Evolutionary conservation across 2,113 vertebrate species (phyloP).

Genomic region (Ramphastos sulfuratus): DNA sequence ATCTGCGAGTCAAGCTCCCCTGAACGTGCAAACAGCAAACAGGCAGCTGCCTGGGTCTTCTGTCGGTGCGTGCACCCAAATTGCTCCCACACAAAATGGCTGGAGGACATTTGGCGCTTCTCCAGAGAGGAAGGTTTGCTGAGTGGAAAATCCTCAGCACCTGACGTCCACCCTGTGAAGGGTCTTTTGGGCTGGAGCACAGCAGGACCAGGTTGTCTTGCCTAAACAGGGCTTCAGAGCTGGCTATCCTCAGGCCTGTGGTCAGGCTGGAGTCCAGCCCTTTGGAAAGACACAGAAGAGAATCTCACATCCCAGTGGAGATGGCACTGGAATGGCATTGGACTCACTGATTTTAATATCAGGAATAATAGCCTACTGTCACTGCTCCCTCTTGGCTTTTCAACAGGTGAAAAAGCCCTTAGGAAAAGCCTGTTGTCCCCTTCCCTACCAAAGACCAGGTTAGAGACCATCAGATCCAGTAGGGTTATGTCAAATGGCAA

Average conservation of each 20-base stretch:
- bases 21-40: fast-evolving
- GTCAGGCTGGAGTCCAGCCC: neutral
- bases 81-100: neutral
- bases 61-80: fast-evolving
- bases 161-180: neutral
- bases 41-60: neutral
- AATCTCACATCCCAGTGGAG: neutral
- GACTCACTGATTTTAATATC: neutral
- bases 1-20: neutral
- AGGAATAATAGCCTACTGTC: neutral
- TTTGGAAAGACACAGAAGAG: neutral
- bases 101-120: neutral
- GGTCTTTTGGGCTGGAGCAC: neutral
- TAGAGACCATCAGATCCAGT: neutral
- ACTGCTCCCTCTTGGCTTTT: neutral
- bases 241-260: neutral
- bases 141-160: neutral
- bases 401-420: slow-evolving; percentile 31
- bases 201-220: fast-evolving
- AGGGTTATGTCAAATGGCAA: neutral
- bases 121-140: neutral
- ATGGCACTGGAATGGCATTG: fast-evolving
- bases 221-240: neutral
- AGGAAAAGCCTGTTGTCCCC: neutral
- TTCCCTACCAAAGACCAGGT: neutral